A percentile compares a stretch with the other conserved stretches of the same genome.
phyloP scores from a whole-genome alignment of 2,797 vertebrate genomes.

The Pyrocephalus nanus region DNA sequence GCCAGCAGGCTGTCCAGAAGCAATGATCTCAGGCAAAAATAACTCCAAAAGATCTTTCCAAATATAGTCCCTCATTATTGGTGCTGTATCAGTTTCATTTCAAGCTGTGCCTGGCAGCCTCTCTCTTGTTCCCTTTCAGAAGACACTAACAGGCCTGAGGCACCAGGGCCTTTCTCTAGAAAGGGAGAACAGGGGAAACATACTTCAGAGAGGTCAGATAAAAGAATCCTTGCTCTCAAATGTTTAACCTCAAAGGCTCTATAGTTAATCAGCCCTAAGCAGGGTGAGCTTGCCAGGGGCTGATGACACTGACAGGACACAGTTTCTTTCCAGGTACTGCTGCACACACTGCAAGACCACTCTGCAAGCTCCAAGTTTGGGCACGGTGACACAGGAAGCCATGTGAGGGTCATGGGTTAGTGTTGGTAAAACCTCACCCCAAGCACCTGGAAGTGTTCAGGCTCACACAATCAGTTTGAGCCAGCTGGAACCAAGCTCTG shows the following conservation, averaged over 20 bases:
- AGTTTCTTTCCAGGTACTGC: background rate
- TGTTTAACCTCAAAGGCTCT: background rate
- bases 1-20: slow-evolving; percentile 16
- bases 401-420: background rate
- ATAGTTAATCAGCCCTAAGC: background rate
- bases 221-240: background rate
- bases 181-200: background rate
- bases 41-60: slow-evolving; percentile 46
- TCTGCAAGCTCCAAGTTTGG: background rate
- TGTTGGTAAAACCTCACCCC: background rate
- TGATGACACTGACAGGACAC: background rate
- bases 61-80: slow-evolving; percentile 39
- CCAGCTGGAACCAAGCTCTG: background rate
- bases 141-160: background rate
- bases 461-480: background rate
- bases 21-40: slow-evolving; percentile 48
- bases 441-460: background rate
- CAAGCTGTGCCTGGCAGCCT: background rate
- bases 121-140: background rate
- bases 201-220: background rate
- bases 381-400: background rate
- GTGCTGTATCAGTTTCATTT: slow-evolving; percentile 30
- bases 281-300: background rate
- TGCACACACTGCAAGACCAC: background rate
- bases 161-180: background rate